Evolutionary conservation across 2,797 vertebrate genomes (phyloP), one percentile per base, ranked within the genome.

Genomic region (Tauraco hartlaubi): DNA sequence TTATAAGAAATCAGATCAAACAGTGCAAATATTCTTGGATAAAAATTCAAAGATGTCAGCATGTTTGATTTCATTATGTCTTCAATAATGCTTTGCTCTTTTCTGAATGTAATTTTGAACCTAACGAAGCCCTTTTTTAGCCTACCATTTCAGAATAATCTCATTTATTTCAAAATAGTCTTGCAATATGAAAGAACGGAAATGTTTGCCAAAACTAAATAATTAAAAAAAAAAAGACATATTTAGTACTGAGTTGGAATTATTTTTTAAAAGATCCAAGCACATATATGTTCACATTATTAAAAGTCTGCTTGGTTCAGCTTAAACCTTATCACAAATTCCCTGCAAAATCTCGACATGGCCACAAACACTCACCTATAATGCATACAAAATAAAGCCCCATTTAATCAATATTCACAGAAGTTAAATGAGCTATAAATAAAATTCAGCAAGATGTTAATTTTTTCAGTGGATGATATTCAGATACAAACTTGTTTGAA

Each of bases 371-470:
- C 14, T 85, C 12, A 35, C 3, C 2, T 76, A 31, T 68, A 33
- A n/a, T 48, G 72, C 8, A 12, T 25, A n/a, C 9, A 5, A 21
- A 51, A 52, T 52, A 46, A 1, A 0, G 3, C 26, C 2, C 6
- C 8, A 41, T 61, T 62, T 51, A 55, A 51, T 63, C 49, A 62
- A 41, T 41, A 66, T 51, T 66, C 29, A 61, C 22, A 77, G 56
- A 76, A 46, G 9, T n/a, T 77, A 71, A 48, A 74, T 15, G 26
- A 12, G 3, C 20, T 84, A 48, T 31, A 71, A 71, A 61, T 59
- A 76, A 52, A 72, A 88, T 19, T 35, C 31, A 56, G 6, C 9
- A 44, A 15, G n/a, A 15, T 69, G 4, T 22, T 71, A 43, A 28
- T 63, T 91, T 54, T 54, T 85, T 7, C 21, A 4, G 1, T 35